Evolutionary conservation across 2,888 invertebrate genomes (phyloP), one percentile per base, ranked within the genome.

Genomic region (Sussaba pulchella): DNA sequence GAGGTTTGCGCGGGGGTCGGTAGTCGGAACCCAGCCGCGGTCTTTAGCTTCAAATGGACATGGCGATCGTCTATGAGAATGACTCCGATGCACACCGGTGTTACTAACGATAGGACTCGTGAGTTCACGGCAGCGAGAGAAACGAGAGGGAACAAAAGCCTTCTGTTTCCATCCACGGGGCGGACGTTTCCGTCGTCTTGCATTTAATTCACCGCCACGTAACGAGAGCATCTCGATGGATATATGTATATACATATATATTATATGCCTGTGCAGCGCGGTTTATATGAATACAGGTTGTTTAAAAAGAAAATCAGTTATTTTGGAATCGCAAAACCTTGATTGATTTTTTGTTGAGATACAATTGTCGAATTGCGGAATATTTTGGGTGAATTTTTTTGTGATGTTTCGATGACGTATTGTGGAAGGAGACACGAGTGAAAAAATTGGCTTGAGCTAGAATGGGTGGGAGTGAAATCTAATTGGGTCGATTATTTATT

Each of bases 151-250:
- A 57, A 57, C 57, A 57, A 57, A 64, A 80, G 80, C 71, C 75
- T 67, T 39, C 80, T 76, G 79, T 66, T 73, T 72, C 80, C 80
- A 80, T 80, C 75, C 76, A 80, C 76, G 75, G 80, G 80, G 75
- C 66, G 80, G 80, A 80, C 75, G 31, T 80, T 76, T 80, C 76
- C 76, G 80, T 80, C 72, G 71, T 63, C 80, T 71, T 76, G 75
- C 67, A 76, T 80, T 80, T 71, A 63, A 76, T 24, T 76, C 61
- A 31, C 19, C 66, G 43, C 64, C 63, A 74, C 59, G 67, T 80
- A 80, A 80, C 80, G 76, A 80, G 76, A 72, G 39, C 54, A 54
- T 76, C 52, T 45, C 66, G 63, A 76, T 80, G 50, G 12, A 8
- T 26, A 17, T 2, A 8, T 6, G 31, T 24, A 14, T 36, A 50